phyloP scores from a whole-genome alignment of 1,140 invertebrate genomes.

The Aporrectodea caliginosa region DNA sequence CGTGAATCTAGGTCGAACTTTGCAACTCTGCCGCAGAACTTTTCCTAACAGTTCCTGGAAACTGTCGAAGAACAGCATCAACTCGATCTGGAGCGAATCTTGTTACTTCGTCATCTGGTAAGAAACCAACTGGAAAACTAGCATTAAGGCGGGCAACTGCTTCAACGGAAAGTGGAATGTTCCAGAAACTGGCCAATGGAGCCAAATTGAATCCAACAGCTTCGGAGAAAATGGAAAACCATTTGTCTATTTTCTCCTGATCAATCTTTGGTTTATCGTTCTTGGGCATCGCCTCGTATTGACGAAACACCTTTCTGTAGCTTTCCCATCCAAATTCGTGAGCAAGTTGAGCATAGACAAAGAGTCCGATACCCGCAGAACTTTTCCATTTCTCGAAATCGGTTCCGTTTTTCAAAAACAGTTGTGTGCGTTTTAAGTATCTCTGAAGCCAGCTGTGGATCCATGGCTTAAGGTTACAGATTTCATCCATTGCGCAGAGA shows the following conservation, averaged over 20 bases:
- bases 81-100: constrained; percentile 12
- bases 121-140: background rate
- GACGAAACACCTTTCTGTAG: constrained; percentile 33
- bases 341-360: constrained; percentile 33
- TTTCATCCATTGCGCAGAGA: constrained; percentile 37
- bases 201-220: constrained; percentile 25
- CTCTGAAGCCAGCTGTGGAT: constrained; percentile 35
- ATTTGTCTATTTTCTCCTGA: constrained; percentile 35
- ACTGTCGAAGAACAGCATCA: background rate
- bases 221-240: constrained; percentile 33
- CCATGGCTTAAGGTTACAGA: constrained; percentile 33
- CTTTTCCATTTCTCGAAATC: constrained; percentile 28
- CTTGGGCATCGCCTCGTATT: constrained; percentile 23
- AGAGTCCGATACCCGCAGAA: constrained; percentile 30
- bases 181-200: constrained; percentile 33
- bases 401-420: constrained; percentile 35
- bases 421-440: constrained; percentile 9
- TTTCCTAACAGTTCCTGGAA: background rate
- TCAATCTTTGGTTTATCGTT: constrained; percentile 25
- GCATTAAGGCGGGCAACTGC: constrained; percentile 9
- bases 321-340: constrained; percentile 34
- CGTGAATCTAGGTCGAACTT: too few species aligned
- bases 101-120: constrained; percentile 29
- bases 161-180: constrained; percentile 23
- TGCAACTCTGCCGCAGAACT: too few species aligned